Conservation (phyloP, 1,140 invertebrate genomes). For the Tetragonula clypearis region DNA sequence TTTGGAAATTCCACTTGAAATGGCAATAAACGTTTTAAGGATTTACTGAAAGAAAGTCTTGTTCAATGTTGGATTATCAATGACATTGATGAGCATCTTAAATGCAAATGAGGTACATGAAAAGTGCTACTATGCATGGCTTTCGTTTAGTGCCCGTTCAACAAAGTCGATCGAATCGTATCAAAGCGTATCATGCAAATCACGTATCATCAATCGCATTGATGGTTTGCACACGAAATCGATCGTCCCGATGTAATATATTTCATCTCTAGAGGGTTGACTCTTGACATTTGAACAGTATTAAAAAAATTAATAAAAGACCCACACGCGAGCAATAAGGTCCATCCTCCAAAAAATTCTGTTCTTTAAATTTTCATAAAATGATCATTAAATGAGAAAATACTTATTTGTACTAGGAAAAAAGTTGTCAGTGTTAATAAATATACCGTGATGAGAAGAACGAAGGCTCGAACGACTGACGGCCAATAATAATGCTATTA, state of each 20-base stretch:
- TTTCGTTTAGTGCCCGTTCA: conserved; percentile 18
- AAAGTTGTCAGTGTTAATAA: background rate
- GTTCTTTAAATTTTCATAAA: too few relatives aligned
- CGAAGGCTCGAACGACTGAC: background rate
- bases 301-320: background rate
- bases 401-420: background rate
- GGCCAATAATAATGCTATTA: conserved; percentile 42
- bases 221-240: background rate
- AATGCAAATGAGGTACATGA: conserved; percentile 13
- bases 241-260: background rate
- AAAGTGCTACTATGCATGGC: conserved; percentile 27
- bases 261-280: background rate
- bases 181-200: conserved; percentile 51
- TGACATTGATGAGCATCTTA: background rate
- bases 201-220: background rate
- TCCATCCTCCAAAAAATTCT: background rate
- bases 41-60: background rate
- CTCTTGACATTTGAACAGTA: background rate
- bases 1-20: too few relatives aligned
- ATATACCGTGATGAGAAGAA: background rate
- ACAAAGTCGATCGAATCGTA: conserved; percentile 39
- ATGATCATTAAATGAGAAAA: too few relatives aligned
- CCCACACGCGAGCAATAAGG: background rate
- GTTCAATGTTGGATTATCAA: background rate
- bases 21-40: too few relatives aligned